A percentile compares a stretch with the other conserved stretches of the same genome.
Evolutionary conservation across 2,113 vertebrate genomes (phyloP).

Genomic region (Burhinus oedicnemus): DNA sequence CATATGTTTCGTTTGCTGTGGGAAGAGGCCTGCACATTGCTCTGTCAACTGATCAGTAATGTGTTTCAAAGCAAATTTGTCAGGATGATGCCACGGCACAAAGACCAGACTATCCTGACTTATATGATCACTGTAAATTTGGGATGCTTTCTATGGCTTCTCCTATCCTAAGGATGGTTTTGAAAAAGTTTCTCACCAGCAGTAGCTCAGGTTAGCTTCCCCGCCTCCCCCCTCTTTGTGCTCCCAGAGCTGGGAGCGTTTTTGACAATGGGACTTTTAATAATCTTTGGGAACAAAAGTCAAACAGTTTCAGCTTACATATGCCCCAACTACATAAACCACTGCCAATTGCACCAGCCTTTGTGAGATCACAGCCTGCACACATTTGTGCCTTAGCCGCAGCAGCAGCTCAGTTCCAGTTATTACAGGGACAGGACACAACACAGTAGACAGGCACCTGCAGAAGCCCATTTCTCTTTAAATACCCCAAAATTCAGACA

Average conservation of each 20-base stretch:
- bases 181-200: neutral
- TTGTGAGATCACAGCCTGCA: neutral
- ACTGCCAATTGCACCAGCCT: neutral
- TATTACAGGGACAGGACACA: neutral
- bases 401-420: neutral
- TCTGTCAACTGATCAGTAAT: neutral
- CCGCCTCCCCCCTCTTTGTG: neutral
- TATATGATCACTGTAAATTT: neutral
- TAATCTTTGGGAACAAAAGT: neutral
- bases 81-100: neutral
- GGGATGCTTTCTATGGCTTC: neutral
- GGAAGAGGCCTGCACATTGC: neutral
- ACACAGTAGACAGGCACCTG: neutral
- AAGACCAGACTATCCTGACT: neutral
- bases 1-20: rapidly evolving
- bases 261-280: neutral
- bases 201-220: neutral
- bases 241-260: neutral
- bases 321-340: neutral
- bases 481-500: neutral
- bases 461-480: neutral
- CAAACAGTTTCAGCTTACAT: neutral
- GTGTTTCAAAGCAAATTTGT: neutral
- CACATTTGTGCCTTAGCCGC: neutral
- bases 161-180: neutral